phyloP scores from a whole-genome alignment of 2,113 vertebrate genomes.

The Murina feae region DNA sequence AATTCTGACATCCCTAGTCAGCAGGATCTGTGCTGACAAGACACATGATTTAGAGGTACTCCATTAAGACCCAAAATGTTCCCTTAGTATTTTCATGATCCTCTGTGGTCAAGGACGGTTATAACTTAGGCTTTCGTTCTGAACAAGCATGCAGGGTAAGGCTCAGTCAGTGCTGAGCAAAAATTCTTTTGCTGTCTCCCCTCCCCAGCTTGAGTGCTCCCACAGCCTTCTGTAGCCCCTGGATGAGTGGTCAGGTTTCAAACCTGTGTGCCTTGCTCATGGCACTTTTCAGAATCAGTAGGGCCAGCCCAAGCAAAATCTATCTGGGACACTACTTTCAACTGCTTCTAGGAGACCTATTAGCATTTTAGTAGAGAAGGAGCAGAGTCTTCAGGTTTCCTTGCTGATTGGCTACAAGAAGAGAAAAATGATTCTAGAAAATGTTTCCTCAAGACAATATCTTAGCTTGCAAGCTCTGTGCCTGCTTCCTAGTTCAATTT shows the following conservation, averaged over 20 bases:
- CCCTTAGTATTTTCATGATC: background rate
- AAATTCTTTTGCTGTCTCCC: background rate
- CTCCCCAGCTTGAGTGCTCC: background rate
- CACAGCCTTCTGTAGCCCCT: background rate
- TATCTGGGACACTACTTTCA: background rate
- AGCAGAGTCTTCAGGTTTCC: background rate
- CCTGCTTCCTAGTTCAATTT: background rate
- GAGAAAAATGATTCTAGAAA: background rate
- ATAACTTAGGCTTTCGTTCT: background rate
- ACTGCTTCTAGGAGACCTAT: background rate
- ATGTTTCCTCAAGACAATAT: background rate
- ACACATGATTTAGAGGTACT: background rate
- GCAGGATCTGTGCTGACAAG: slow-evolving; percentile 28
- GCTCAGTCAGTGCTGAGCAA: background rate
- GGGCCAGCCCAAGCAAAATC: background rate
- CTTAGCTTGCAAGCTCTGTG: slow-evolving; percentile 1
- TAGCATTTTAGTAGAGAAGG: background rate
- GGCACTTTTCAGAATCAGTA: background rate
- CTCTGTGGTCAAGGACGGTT: background rate
- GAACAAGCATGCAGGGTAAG: background rate
- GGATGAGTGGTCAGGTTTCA: background rate
- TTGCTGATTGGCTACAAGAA: background rate
- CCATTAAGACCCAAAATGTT: background rate
- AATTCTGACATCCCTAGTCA: slow-evolving; percentile 13
- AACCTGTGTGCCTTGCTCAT: background rate